A percentile compares a stretch with the other conserved stretches of the same genome.
Evolutionary conservation across 2,888 invertebrate genomes (phyloP).

Genomic region (Eilema depressum): DNA sequence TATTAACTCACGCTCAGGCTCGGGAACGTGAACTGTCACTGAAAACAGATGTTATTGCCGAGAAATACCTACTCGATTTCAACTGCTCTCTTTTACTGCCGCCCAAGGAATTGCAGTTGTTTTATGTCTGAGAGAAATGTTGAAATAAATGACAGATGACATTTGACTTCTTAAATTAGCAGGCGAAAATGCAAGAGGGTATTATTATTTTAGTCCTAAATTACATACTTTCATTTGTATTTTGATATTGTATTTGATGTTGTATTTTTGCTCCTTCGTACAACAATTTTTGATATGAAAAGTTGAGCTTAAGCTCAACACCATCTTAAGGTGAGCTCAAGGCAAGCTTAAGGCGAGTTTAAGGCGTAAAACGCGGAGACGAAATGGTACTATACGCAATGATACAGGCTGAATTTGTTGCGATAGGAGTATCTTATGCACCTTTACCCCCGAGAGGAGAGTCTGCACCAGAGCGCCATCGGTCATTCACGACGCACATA

Average conservation of each 20-base stretch:
- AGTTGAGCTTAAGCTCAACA: too few relatives aligned
- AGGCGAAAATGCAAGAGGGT: constrained; percentile 24
- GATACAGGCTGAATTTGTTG: too few relatives aligned
- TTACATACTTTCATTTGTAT: constrained; percentile 7
- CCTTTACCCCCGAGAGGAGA: background rate
- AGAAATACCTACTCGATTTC: constrained; percentile 39
- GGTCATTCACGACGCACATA: background rate
- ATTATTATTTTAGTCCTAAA: constrained; percentile 6
- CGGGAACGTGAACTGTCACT: constrained; percentile 29
- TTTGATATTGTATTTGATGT: background rate
- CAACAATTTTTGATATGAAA: too few relatives aligned
- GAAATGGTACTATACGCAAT: too few relatives aligned
- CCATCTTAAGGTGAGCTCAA: too few relatives aligned
- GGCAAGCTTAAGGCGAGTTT: background rate
- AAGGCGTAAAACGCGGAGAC: background rate
- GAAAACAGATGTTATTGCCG: constrained; percentile 48
- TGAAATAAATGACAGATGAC: constrained; percentile 46
- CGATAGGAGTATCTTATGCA: too few relatives aligned
- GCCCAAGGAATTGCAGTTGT: constrained; percentile 38
- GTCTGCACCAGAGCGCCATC: background rate
- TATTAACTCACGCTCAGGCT: constrained; percentile 28
- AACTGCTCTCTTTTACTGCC: constrained; percentile 30
- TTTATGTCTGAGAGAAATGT: constrained; percentile 51
- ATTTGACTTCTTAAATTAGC: constrained; percentile 39
- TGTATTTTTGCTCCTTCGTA: background rate